Conservation (phyloP, 2,888 invertebrate species). For the Tipula confusa region DNA sequence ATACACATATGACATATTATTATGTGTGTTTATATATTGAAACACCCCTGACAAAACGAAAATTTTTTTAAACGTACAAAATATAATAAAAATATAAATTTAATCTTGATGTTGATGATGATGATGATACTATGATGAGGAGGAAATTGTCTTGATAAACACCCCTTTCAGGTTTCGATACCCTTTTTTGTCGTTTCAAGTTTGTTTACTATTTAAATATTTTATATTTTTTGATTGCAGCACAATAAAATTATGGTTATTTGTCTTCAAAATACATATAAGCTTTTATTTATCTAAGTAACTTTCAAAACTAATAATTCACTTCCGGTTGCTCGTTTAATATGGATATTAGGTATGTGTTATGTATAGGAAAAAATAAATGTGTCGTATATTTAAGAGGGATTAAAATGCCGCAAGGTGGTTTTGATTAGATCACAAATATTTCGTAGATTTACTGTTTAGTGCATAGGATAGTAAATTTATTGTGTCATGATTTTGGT, state of each 20-base stretch:
- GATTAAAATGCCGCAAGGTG: background rate
- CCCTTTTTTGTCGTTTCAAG: background rate
- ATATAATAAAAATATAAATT: background rate
- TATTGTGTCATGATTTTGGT: too few species aligned
- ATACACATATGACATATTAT: background rate
- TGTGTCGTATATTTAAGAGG: background rate
- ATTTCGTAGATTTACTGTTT: background rate
- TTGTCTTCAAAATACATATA: background rate
- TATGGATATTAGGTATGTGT: conserved; percentile 12
- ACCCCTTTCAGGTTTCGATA: background rate
- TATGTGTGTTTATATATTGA: background rate
- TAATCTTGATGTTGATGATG: background rate
- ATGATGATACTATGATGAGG: background rate
- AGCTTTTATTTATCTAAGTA: background rate
- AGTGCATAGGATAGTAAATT: background rate
- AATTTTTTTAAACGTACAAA: background rate
- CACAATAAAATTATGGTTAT: conserved; percentile 12
- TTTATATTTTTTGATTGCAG: background rate
- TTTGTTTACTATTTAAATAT: background rate
- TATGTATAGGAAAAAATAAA: background rate
- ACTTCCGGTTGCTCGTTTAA: background rate
- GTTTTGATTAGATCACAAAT: background rate
- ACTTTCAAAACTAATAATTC: conserved; percentile 3
- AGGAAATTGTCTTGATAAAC: background rate
- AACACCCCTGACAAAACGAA: background rate